Conservation (phyloP, 2,113 vertebrate genomes). For the Aphelocoma coerulescens region DNA sequence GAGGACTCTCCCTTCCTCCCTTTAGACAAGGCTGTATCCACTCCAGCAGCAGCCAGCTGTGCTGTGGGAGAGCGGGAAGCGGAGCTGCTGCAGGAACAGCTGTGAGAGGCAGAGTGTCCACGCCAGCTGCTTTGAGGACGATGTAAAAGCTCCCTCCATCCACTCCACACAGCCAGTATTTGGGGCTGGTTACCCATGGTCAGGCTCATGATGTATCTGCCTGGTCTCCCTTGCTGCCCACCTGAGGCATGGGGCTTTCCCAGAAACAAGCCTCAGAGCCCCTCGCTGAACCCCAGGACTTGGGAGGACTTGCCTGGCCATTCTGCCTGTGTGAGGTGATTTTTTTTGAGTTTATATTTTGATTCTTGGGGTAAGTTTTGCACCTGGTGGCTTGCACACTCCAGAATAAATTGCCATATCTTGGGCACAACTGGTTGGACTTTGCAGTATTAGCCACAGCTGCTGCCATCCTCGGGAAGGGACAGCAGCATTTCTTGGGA, state of each 20-base stretch:
- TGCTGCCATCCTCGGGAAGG: accelerated
- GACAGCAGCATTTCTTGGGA: background rate
- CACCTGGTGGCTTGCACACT: background rate
- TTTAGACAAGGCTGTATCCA: background rate
- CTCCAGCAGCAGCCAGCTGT: background rate
- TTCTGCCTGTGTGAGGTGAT: background rate
- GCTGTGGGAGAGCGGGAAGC: accelerated
- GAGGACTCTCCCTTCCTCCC: background rate
- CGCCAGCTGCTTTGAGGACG: accelerated
- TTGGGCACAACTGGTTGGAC: accelerated
- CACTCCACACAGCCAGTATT: background rate
- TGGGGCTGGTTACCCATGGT: background rate
- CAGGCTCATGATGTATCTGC: accelerated
- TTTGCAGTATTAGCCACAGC: background rate
- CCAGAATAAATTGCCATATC: accelerated
- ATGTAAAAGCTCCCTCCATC: background rate
- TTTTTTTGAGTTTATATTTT: background rate
- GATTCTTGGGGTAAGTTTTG: background rate
- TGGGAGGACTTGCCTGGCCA: background rate
- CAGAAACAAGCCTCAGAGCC: accelerated
- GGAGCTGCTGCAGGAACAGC: background rate
- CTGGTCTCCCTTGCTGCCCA: background rate
- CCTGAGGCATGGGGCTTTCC: accelerated
- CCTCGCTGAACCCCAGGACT: background rate
- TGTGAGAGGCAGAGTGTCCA: background rate